Evolutionary conservation across 1,140 invertebrate genomes (phyloP).

Genomic region (Papilio polyxenes): DNA sequence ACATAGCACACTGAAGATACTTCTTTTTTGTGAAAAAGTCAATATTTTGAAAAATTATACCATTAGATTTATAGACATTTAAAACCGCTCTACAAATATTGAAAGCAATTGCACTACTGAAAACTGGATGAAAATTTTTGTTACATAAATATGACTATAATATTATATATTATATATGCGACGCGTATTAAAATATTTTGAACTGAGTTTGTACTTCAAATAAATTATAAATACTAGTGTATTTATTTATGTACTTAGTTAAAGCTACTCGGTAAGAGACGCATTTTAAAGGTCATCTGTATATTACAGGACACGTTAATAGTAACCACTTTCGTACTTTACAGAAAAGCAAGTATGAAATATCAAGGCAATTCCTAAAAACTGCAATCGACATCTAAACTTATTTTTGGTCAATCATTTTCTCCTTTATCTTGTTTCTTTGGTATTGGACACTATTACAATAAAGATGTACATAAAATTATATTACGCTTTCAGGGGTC

Average conservation of each 20-base stretch:
- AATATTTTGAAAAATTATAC: constrained; percentile 19
- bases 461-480: not conserved
- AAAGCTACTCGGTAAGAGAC: constrained; percentile 40
- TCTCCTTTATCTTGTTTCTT: not conserved
- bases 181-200: not conserved
- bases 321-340: not conserved
- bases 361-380: not conserved
- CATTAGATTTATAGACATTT: constrained; percentile 9
- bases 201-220: constrained; percentile 27
- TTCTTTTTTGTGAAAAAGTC: not conserved
- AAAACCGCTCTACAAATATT: not conserved
- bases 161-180: constrained; percentile 16
- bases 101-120: constrained; percentile 50
- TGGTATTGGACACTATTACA: not conserved
- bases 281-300: constrained; percentile 26
- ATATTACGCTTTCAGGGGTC: not conserved
- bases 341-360: not conserved
- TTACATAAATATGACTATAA: constrained; percentile 9
- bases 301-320: constrained; percentile 28
- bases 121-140: constrained; percentile 28
- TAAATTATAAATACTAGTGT: constrained; percentile 9
- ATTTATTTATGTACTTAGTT: constrained; percentile 39
- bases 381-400: not conserved
- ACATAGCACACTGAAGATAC: not conserved
- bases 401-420: not conserved